Evolutionary conservation across 2,113 vertebrate genomes (phyloP), one percentile per base, ranked within the genome.

Genomic region (Tychaedon coryphoeus): DNA sequence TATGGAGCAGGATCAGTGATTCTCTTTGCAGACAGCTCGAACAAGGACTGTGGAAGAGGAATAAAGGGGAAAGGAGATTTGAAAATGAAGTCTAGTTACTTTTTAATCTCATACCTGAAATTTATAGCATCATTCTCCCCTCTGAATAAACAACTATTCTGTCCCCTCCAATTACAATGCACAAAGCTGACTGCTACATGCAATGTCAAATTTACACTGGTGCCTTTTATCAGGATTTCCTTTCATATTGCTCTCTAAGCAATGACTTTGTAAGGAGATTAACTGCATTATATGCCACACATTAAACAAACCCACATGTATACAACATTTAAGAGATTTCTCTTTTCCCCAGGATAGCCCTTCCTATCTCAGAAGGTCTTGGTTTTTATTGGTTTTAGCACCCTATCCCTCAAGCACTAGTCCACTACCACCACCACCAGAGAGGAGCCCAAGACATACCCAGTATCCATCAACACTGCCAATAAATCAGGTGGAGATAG

Each of bases 241-340:
- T 94, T 87, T 91, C 82, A 90, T 93, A 95, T 81, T 94, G 79
- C 94, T 96, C 85, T 95, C 92, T 95, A 95, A 95, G 95, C 88
- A 96, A 77, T 83, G 88, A 88, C 87, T 93, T 73, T 94, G 79
- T 96, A 96, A 95, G 87, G 79, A 94, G 85, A 92, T 96, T 95
- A 94, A 84, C 81, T 94, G 87, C 86, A 94, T 96, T 90, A 87
- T 95, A 96, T 93, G 84, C 36, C 90, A 95, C 75, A 77, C 92
- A 92, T 96, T 96, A 94, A 96, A 96, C 90, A 96, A 96, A 89
- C 85, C 28, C 79, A 74, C 79, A 86, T 64, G 73, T 91, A 86
- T 86, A 88, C 79, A 84, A 86, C 82, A 83, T 92, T 92, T 90
- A 90, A 64, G 43, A 83, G 82, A 93, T 86, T 86, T 90, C 85